These are phyloP conservation scores for Aramus guarauna DNA, from an alignment of 2,113 vertebrate genomes.

Conservation along the genomic window DNA sequence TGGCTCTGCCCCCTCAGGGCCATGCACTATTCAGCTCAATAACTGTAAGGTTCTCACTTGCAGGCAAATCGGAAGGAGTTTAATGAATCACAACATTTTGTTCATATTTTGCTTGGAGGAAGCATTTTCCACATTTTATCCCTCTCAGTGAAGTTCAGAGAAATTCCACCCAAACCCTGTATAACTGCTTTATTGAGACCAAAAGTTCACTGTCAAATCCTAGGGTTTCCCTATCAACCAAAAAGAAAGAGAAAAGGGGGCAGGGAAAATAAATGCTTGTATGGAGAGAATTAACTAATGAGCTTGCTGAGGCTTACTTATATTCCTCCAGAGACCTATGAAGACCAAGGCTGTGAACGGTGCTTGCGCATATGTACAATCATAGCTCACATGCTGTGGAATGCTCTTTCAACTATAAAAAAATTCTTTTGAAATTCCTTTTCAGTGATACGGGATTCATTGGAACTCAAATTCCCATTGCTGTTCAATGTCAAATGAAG, in stretches of 20 bases:
- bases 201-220: slow-evolving; percentile 13
- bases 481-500: neutral
- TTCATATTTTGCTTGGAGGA: slow-evolving; percentile 38
- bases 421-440: slow-evolving; percentile 1
- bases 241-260: neutral
- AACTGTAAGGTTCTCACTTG: slow-evolving; percentile 46
- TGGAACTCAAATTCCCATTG: neutral
- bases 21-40: neutral
- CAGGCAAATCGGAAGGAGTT: slow-evolving; percentile 37
- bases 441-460: neutral
- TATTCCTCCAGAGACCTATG: slow-evolving; percentile 33
- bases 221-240: neutral
- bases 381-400: slow-evolving; percentile 50
- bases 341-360: slow-evolving; percentile 34
- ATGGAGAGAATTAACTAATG: neutral
- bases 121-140: slow-evolving; percentile 44
- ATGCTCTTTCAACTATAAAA: slow-evolving; percentile 34
- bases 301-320: slow-evolving; percentile 44
- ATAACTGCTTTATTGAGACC: slow-evolving; percentile 14
- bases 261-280: neutral
- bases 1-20: slow-evolving; percentile 24
- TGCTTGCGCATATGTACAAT: slow-evolving; percentile 17
- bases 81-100: slow-evolving; percentile 54
- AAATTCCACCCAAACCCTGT: neutral
- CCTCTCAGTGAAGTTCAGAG: neutral